These are phyloP conservation scores for Teleogryllus occipitalis DNA, from an alignment of 1,140 invertebrate genomes.

Conservation along the genomic window DNA sequence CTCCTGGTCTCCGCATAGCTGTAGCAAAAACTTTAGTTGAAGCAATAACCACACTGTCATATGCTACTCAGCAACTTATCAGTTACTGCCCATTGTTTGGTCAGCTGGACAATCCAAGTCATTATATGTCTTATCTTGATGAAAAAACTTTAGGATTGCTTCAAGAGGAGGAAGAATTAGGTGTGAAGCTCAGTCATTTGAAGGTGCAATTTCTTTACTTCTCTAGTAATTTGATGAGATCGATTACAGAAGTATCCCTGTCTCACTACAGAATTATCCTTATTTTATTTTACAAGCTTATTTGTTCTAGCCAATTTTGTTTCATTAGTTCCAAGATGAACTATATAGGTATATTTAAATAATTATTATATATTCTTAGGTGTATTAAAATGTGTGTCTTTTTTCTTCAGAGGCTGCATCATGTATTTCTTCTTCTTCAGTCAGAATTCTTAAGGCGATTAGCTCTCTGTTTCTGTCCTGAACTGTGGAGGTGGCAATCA, in stretches of 20 bases:
- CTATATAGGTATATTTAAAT: background rate
- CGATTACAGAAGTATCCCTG: no score
- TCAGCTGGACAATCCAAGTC: slow-evolving; percentile 7
- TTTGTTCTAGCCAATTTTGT: no score
- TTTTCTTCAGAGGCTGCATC: slow-evolving; percentile 5
- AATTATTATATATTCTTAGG: background rate
- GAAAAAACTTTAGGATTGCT: background rate
- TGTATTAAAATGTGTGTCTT: background rate
- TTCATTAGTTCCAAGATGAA: no score
- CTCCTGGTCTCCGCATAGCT: background rate
- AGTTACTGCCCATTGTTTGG: background rate
- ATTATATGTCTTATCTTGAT: background rate
- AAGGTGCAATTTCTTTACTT: background rate
- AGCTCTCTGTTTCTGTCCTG: slow-evolving; percentile 9
- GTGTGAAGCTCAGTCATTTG: background rate
- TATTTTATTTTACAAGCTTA: no score
- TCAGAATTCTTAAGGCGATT: slow-evolving; percentile 17
- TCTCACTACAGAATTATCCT: no score
- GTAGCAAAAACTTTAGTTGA: background rate
- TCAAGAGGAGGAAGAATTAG: background rate
- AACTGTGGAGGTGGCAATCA: background rate
- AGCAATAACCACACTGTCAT: background rate
- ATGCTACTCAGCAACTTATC: background rate
- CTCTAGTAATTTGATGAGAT: no score
- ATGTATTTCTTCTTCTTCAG: slow-evolving; percentile 10